Evolutionary conservation across 2,888 invertebrate species (phyloP).

Genomic region (Sarcophaga carnaria): DNA sequence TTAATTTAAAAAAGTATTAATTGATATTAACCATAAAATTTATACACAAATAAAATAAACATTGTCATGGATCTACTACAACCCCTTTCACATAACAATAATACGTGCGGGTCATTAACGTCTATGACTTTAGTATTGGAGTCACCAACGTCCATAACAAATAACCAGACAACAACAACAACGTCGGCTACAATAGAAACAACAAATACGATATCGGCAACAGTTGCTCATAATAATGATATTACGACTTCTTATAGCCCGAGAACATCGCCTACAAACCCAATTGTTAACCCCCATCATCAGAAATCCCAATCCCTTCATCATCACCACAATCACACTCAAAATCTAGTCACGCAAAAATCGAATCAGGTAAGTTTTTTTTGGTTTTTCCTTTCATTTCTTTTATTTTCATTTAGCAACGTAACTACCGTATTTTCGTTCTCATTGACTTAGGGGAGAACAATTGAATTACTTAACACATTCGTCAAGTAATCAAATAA

Average conservation of each 20-base stretch:
- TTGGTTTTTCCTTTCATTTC: neutral
- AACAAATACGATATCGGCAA: constrained; percentile 37
- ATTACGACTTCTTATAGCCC: constrained; percentile 41
- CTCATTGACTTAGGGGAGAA: constrained; percentile 13
- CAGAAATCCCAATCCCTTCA: neutral
- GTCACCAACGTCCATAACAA: constrained; percentile 29
- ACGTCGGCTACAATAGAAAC: constrained; percentile 4
- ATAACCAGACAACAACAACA: constrained; percentile 8
- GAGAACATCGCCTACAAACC: constrained; percentile 68
- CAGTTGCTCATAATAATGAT: constrained; percentile 37
- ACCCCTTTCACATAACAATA: constrained; percentile 19
- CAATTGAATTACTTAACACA: neutral
- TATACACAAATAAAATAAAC: neutral
- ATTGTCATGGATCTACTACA: constrained; percentile 44
- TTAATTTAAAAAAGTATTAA: neutral
- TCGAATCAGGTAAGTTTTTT: constrained; percentile 71
- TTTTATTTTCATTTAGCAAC: no score
- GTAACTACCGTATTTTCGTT: neutral
- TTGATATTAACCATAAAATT: neutral
- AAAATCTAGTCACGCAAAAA: constrained; percentile 70
- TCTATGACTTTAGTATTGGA: neutral
- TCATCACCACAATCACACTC: constrained; percentile 69
- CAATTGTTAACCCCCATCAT: constrained; percentile 62
- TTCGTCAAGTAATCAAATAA: constrained; percentile 24
- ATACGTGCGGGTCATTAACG: constrained; percentile 26